Conservation (phyloP, 2,888 invertebrate species). For the Cryptophagus acutangulus region DNA sequence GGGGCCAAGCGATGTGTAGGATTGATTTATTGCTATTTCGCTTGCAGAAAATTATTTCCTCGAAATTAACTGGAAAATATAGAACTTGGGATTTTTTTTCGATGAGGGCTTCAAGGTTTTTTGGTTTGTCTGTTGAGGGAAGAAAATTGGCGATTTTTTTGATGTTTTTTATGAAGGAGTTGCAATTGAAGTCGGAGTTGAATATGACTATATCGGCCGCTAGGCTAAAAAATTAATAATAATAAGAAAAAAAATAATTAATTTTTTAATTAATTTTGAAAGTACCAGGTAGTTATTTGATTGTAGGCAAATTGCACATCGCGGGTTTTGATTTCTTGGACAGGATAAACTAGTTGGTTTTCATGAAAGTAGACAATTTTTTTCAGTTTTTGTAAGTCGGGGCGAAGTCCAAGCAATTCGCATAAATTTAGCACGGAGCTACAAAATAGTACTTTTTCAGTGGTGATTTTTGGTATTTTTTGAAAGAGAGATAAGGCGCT, state of each 20-base stretch:
- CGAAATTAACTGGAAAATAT: constrained; percentile 47
- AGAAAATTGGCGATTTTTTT: constrained; percentile 58
- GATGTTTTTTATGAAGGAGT: constrained; percentile 61
- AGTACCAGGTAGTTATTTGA: constrained; percentile 64
- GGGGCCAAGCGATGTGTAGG: constrained; percentile 67
- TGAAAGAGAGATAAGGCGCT: constrained; percentile 60
- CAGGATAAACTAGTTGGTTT: constrained; percentile 70
- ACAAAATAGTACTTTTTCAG: constrained; percentile 57
- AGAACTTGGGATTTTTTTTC: constrained; percentile 58
- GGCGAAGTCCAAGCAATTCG: constrained; percentile 63
- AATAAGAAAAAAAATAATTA: constrained; percentile 7
- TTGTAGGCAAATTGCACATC: constrained; percentile 75
- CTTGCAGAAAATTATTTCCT: constrained; percentile 21
- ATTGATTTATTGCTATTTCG: constrained; percentile 6
- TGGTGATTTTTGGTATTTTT: constrained; percentile 52
- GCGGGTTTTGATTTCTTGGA: constrained; percentile 58
- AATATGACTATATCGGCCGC: constrained; percentile 65
- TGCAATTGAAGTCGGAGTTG: constrained; percentile 65
- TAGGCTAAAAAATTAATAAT: constrained; percentile 50
- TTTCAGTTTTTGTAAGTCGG: constrained; percentile 54
- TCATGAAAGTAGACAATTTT: constrained; percentile 76
- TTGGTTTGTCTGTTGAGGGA: constrained; percentile 61
- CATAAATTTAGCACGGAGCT: constrained; percentile 67
- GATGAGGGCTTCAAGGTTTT: constrained; percentile 52
- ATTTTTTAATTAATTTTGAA: constrained; percentile 10